These are phyloP conservation scores for Oscheius sp. DNA, from an alignment of 2,888 invertebrate genomes.

Conservation along the genomic window DNA sequence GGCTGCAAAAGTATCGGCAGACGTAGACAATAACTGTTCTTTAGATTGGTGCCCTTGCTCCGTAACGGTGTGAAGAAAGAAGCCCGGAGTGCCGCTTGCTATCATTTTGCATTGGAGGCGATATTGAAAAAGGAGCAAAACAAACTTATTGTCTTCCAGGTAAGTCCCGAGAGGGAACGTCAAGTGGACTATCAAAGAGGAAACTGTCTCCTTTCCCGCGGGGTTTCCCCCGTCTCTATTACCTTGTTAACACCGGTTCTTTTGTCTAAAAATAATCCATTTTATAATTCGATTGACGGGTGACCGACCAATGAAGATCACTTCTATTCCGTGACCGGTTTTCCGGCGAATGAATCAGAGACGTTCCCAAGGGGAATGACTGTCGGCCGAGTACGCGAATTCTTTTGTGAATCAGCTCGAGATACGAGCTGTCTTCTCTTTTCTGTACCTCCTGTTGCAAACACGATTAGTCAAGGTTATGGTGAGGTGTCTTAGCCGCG, in stretches of 20 bases:
- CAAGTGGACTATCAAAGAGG: too few relatives aligned
- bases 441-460: too few relatives aligned
- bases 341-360: background rate
- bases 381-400: too few relatives aligned
- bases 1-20: conserved; percentile 56
- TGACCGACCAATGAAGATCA: conserved; percentile 17
- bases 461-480: conserved; percentile 8
- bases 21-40: background rate
- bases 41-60: conserved; percentile 85
- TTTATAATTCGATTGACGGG: background rate
- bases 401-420: background rate
- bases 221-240: background rate
- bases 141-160: conserved; percentile 67
- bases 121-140: conserved; percentile 84
- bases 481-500: conserved; percentile 6
- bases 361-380: too few relatives aligned
- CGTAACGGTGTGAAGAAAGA: conserved; percentile 89
- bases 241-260: background rate
- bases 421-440: too few relatives aligned
- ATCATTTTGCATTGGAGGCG: conserved; percentile 98
- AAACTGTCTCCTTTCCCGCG: background rate
- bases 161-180: conserved; percentile 31
- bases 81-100: conserved; percentile 93
- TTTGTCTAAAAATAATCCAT: background rate
- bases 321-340: too few relatives aligned